These are phyloP conservation scores for Rhineura floridana DNA, from an alignment of 2,113 vertebrate genomes.

Conservation along the genomic window DNA sequence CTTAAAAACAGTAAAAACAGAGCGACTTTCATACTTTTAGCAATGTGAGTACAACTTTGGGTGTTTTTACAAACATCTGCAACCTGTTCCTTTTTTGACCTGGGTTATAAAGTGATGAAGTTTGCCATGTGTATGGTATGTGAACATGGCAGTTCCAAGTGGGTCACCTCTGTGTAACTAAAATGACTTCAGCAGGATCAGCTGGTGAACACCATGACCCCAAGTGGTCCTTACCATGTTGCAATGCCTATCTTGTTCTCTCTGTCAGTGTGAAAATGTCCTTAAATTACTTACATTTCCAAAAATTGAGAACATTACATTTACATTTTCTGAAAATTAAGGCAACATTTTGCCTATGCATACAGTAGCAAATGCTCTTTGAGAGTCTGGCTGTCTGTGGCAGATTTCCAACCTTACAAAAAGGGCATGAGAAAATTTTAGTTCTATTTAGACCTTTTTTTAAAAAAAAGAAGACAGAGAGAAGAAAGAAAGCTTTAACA, in stretches of 20 bases:
- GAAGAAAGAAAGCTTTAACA: neutral
- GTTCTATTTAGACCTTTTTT: constrained; percentile 47
- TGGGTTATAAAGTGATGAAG: neutral
- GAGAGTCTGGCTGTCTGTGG: constrained; percentile 73
- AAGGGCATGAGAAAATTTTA: constrained; percentile 86
- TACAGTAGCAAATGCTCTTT: constrained; percentile 51
- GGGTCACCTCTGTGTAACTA: neutral
- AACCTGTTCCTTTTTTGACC: neutral
- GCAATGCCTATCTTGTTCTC: neutral
- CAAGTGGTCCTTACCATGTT: too few species aligned
- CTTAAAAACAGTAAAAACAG: neutral
- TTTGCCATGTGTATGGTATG: neutral
- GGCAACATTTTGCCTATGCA: neutral
- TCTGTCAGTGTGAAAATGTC: neutral
- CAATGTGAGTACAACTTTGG: neutral
- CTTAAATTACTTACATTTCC: neutral
- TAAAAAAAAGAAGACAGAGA: neutral
- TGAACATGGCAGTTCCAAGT: neutral
- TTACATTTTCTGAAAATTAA: constrained; percentile 60
- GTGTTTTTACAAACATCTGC: neutral
- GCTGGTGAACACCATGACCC: neutral
- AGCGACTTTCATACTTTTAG: neutral
- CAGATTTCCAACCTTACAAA: constrained; percentile 80
- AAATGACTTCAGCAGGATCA: neutral
- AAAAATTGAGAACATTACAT: constrained; percentile 30